phyloP scores from a whole-genome alignment of 2,113 vertebrate genomes.

The Megalops atlanticus region DNA sequence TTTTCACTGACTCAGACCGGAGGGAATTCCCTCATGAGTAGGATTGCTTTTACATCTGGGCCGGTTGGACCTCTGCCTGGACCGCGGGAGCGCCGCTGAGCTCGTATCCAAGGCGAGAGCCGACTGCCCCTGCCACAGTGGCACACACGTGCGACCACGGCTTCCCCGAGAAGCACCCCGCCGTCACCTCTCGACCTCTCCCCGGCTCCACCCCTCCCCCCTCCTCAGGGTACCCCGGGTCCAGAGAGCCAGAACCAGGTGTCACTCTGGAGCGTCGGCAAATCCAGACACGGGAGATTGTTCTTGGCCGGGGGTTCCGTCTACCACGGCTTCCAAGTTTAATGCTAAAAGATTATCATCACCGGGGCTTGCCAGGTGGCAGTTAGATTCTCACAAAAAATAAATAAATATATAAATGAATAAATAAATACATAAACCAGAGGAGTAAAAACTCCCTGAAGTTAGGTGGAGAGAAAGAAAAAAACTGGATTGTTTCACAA shows the following conservation, averaged over 20 bases:
- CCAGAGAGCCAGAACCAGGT: constrained; percentile 30
- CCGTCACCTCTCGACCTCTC: neutral
- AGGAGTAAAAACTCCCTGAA: constrained; percentile 33
- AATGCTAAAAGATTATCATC: constrained; percentile 42
- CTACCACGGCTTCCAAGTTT: constrained; percentile 38
- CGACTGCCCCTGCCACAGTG: neutral
- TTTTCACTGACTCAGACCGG: constrained; percentile 80
- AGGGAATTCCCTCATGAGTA: constrained; percentile 93
- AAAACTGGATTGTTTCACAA: constrained; percentile 56
- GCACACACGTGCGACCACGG: neutral
- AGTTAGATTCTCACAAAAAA: constrained; percentile 40
- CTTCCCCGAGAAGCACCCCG: neutral
- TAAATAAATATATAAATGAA: no score
- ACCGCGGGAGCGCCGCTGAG: constrained; percentile 55
- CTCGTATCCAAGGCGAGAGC: constrained; percentile 40
- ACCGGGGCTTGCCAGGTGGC: constrained; percentile 41
- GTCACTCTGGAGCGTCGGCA: constrained; percentile 25
- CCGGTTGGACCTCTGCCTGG: constrained; percentile 74
- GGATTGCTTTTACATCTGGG: constrained; percentile 87
- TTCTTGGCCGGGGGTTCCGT: constrained; percentile 18
- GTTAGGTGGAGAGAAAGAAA: constrained; percentile 39
- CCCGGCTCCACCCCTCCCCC: constrained; percentile 42
- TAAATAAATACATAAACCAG: constrained; percentile 49
- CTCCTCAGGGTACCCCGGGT: constrained; percentile 33
- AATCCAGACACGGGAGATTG: constrained; percentile 25